These are phyloP conservation scores for Heliocidaris tuberculata DNA, from an alignment of 35 echinoderm and acorn worm species.

Conservation along the genomic window DNA sequence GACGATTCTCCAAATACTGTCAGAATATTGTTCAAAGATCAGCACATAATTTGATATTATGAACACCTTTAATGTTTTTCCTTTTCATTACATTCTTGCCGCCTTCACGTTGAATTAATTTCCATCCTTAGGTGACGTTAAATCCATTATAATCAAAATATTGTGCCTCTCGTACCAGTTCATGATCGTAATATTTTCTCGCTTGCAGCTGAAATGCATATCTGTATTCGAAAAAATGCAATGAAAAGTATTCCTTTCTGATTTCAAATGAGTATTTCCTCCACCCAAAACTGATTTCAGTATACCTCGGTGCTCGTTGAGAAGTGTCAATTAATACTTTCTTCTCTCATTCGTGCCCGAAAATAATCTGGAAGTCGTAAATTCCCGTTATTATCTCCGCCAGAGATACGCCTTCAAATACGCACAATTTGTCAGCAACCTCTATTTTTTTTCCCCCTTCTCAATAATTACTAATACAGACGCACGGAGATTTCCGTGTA, in stretches of 20 bases:
- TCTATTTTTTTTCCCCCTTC: neutral
- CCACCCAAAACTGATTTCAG: neutral
- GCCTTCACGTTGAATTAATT: neutral
- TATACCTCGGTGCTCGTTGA: neutral
- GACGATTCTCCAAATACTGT: too few species aligned
- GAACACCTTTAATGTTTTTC: too few species aligned
- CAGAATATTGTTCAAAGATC: too few species aligned
- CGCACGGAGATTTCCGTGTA: conserved; percentile 14
- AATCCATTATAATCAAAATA: neutral
- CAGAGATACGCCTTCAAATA: neutral
- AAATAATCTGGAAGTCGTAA: neutral
- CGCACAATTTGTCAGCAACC: neutral
- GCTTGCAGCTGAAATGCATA: neutral
- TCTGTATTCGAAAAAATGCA: neutral
- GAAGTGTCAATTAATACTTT: neutral
- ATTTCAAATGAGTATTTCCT: neutral
- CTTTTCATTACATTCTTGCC: too few species aligned
- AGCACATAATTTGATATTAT: too few species aligned
- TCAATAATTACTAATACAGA: neutral
- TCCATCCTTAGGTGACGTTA: neutral
- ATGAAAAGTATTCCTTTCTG: neutral
- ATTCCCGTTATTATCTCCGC: neutral
- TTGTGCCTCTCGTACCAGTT: neutral
- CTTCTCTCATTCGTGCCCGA: neutral
- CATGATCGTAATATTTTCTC: neutral